phyloP scores from a whole-genome alignment of 2,797 vertebrate genomes.

The Lateolabrax maculatus region DNA sequence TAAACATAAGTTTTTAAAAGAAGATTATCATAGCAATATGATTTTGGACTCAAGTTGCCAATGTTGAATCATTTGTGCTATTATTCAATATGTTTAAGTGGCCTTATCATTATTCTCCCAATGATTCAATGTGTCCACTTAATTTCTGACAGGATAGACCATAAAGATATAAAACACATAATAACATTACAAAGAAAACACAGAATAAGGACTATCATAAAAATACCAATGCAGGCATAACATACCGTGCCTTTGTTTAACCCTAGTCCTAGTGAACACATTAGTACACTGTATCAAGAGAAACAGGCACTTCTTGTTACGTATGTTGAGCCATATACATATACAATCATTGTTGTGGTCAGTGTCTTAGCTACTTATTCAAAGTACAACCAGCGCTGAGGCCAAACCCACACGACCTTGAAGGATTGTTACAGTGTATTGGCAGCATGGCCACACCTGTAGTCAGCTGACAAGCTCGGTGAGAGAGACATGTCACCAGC shows the following conservation, averaged over 20 bases:
- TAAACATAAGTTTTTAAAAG: not conserved
- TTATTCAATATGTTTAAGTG: not conserved
- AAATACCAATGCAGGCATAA: not conserved
- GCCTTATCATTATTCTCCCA: not conserved
- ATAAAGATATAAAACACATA: not conserved
- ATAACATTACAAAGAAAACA: slow-evolving; percentile 2
- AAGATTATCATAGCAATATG: not conserved
- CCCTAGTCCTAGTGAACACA: not conserved
- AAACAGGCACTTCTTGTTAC: not conserved
- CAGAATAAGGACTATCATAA: no score
- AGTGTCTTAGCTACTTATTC: not conserved
- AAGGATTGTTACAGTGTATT: not conserved
- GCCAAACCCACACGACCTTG: not conserved
- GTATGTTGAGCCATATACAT: not conserved
- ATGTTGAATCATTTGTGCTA: not conserved
- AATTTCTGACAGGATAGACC: not conserved
- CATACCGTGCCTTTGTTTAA: not conserved
- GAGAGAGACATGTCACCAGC: not conserved
- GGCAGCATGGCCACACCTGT: slow-evolving; percentile 20
- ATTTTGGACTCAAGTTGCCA: not conserved
- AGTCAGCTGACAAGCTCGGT: slow-evolving; percentile 19
- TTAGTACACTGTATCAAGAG: not conserved
- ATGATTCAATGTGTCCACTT: not conserved
- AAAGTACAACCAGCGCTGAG: not conserved
- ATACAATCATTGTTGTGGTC: not conserved